These are phyloP conservation scores for Alces alces DNA, from an alignment of 2,113 vertebrate genomes.

Conservation along the genomic window DNA sequence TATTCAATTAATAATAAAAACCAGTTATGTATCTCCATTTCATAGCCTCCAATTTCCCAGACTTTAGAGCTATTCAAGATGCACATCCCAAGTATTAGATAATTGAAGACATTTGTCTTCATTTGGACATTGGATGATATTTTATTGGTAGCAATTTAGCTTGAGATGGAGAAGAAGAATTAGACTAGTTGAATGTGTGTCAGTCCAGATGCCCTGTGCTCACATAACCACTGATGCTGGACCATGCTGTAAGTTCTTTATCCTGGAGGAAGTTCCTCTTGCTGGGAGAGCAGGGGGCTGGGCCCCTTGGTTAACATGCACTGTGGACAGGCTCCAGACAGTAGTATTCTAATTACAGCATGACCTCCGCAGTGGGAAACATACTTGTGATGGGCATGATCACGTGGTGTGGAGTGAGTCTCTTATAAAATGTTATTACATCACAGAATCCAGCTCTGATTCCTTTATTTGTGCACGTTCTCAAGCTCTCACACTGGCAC, in stretches of 20 bases:
- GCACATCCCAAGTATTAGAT: neutral
- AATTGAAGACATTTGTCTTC: neutral
- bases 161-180: neutral
- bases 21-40: neutral
- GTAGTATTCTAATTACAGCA: neutral
- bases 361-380: neutral
- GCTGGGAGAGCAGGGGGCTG: neutral
- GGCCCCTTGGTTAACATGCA: neutral
- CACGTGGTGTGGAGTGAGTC: neutral
- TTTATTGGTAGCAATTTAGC: neutral
- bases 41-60: neutral
- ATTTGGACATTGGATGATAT: neutral
- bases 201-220: neutral
- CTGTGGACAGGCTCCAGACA: neutral
- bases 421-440: neutral
- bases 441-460: neutral
- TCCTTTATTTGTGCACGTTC: accelerated
- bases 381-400: neutral
- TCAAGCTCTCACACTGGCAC: neutral
- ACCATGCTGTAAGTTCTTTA: neutral
- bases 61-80: neutral
- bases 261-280: neutral
- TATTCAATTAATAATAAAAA: neutral
- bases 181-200: neutral
- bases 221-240: neutral